phyloP scores from a whole-genome alignment of 1,140 invertebrate species.

The Drosophila sucinea region DNA sequence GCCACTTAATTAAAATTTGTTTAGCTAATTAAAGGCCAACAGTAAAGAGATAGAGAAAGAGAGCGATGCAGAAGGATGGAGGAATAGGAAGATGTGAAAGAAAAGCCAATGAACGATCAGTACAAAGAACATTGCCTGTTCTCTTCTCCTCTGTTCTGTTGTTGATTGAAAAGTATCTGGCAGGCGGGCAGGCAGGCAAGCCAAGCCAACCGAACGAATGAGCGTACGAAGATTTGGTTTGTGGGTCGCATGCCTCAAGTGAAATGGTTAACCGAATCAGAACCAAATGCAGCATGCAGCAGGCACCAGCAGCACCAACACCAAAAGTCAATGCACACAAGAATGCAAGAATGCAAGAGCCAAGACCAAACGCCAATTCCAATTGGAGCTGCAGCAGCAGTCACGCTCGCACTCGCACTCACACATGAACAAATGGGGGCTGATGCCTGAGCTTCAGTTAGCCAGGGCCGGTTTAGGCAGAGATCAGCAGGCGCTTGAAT shows the following conservation, averaged over 20 bases:
- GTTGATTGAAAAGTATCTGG: constrained; percentile 26
- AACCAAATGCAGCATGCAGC: constrained; percentile 58
- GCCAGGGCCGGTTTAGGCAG: background rate
- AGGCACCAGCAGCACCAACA: background rate
- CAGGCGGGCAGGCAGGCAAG: background rate
- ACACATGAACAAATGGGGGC: background rate
- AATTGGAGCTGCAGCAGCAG: constrained; percentile 11
- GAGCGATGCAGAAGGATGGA: no score
- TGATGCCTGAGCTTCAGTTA: background rate
- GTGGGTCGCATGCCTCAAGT: constrained; percentile 73
- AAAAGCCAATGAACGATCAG: constrained; percentile 71
- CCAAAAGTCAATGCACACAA: constrained; percentile 72
- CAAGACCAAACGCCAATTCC: constrained; percentile 27
- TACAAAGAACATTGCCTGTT: constrained; percentile 30
- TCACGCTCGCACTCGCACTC: constrained; percentile 8
- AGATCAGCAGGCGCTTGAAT: background rate
- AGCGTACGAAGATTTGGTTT: constrained; percentile 41
- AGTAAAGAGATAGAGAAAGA: background rate
- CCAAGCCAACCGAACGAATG: background rate
- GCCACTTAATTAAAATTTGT: constrained; percentile 78
- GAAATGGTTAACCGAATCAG: constrained; percentile 74
- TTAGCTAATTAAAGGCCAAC: constrained; percentile 63
- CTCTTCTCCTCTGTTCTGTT: background rate
- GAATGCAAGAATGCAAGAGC: constrained; percentile 58
- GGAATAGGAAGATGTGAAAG: constrained; percentile 6